Base-by-base conservation (phyloP, 2,888 invertebrate species). In the Frankliniella fusca region DNA sequence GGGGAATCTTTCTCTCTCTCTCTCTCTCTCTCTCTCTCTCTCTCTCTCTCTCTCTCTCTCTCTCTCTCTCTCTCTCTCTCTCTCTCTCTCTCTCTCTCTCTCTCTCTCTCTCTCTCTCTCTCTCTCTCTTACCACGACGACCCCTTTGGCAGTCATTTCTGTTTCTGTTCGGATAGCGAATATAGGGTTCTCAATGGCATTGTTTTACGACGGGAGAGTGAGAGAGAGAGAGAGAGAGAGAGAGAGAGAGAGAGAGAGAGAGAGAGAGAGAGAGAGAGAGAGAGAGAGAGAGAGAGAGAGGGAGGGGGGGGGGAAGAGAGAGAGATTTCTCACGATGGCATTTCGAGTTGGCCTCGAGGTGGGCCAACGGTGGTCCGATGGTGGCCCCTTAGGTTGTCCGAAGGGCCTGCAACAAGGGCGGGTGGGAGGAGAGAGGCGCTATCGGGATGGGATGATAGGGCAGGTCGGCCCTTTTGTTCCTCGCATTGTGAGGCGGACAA, bases 11-110 rank as follows among this genome's bases (percentile, higher is more conserved):
- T 65, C 65, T 65, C 65, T 65, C 65, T 65, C 65, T 18, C 65
- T 65, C 65, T n/a, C 18, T 65, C 65, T 70, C 23, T 70, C 70
- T 70, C 70, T 70, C 70, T n/a, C 70, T 70, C 70, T n/a, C n/a
- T n/a, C n/a, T 70, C 3, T 70, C 70, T 23, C 70, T 23, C 70
- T 70, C 10, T 70, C 70, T 23, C n/a, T 70, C 10, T 70, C 70
- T n/a, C 23, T 70, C 70, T 70, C 70, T 23, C 70, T 70, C 70
- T 23, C 70, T 7, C 70, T 20, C 23, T 11, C 54, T 54, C 54
- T 54, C 54, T 3, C 54, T 54, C 54, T 54, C 54, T 54, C 54
- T 54, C 7, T 54, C 54, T 54, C 54, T 54, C 7, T 54, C 54
- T 50, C 50, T 50, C 50, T 50, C 50, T 50, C 50, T 50, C 50